A percentile compares a stretch with the other conserved stretches of the same genome.
Evolutionary conservation across 1,140 invertebrate genomes (phyloP).

Genomic region (Rhopalosiphum maidis): DNA sequence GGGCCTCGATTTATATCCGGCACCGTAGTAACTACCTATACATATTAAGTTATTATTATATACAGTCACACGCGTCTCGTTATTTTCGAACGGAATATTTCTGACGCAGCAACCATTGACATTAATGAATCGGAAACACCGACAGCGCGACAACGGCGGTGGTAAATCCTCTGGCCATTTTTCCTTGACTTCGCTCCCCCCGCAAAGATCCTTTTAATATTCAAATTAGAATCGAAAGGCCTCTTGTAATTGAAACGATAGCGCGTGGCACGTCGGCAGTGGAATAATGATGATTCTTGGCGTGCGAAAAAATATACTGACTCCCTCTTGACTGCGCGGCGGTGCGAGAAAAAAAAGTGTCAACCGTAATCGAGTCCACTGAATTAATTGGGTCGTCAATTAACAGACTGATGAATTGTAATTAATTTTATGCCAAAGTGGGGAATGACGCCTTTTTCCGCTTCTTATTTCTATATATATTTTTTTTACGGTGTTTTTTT

Average conservation of each 20-base stretch:
- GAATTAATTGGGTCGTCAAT: constrained; percentile 58
- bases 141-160: not conserved
- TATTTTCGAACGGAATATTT: not conserved
- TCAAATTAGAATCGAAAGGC: constrained; percentile 55
- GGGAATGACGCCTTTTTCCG: constrained; percentile 33
- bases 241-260: constrained; percentile 56
- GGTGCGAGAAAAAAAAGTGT: constrained; percentile 49
- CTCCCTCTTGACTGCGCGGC: not conserved
- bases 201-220: constrained; percentile 47
- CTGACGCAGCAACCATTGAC: not conserved
- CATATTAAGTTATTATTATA: not conserved
- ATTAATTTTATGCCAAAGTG: constrained; percentile 51
- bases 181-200: constrained; percentile 22
- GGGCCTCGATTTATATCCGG: not conserved
- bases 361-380: constrained; percentile 56
- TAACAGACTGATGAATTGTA: constrained; percentile 58
- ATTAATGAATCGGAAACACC: constrained; percentile 48
- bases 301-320: constrained; percentile 44
- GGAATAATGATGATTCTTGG: constrained; percentile 56
- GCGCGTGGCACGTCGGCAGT: not conserved
- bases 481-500: constrained; percentile 15
- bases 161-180: constrained; percentile 48
- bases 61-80: not conserved
- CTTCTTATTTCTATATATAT: constrained; percentile 29
- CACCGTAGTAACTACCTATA: not conserved